Evolutionary conservation across 2,888 invertebrate species (phyloP).

Genomic region (Folsomia candida): DNA sequence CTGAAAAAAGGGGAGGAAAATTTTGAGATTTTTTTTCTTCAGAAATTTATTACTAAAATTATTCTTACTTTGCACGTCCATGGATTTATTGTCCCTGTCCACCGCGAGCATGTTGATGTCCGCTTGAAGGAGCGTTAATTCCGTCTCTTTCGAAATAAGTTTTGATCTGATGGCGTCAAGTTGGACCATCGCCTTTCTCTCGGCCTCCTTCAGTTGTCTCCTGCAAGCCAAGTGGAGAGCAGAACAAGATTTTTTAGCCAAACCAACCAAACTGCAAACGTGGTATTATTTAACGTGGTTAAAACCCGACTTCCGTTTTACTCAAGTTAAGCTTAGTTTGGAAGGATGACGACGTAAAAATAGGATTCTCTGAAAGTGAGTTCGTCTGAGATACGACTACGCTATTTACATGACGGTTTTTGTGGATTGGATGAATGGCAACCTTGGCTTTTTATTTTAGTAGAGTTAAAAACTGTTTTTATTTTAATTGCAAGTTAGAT

Average conservation of each 20-base stretch:
- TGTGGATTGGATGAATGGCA: too few relatives aligned
- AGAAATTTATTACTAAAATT: neutral
- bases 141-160: conserved; percentile 48
- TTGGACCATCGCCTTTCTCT: conserved; percentile 47
- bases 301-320: neutral
- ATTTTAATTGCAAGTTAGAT: too few relatives aligned
- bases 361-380: too few relatives aligned
- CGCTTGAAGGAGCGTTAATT: conserved; percentile 48
- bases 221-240: conserved; percentile 29
- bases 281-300: too few relatives aligned
- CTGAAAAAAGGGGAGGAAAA: conserved; percentile 54
- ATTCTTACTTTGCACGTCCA: conserved; percentile 48
- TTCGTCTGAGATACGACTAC: too few relatives aligned
- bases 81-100: conserved; percentile 49
- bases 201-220: conserved; percentile 47
- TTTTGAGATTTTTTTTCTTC: neutral
- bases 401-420: too few relatives aligned
- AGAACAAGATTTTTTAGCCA: neutral
- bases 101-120: conserved; percentile 48
- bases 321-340: neutral
- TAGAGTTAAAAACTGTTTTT: too few relatives aligned
- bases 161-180: conserved; percentile 49
- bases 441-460: too few relatives aligned
- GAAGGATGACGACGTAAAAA: neutral
- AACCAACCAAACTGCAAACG: neutral